These are phyloP conservation scores for Platycnemis pennipes DNA, from an alignment of 2,888 invertebrate genomes.

Conservation along the genomic window DNA sequence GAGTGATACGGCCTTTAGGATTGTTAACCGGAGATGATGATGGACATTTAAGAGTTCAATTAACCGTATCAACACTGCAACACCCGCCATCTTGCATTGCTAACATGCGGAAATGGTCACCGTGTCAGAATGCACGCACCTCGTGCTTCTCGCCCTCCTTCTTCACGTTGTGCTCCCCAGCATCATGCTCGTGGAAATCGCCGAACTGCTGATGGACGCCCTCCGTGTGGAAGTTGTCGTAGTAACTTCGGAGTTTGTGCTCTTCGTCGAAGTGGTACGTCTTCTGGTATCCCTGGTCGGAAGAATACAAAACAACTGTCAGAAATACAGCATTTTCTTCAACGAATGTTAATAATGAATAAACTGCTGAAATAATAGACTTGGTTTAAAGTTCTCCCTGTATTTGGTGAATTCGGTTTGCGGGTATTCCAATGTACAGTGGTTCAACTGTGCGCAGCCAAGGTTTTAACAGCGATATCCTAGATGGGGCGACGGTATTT, in stretches of 20 bases:
- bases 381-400: not conserved
- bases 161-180: conserved; percentile 23
- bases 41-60: too few species aligned
- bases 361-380: not conserved
- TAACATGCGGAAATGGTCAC: too few species aligned
- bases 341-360: not conserved
- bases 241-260: conserved; percentile 46
- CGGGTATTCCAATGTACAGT: not conserved
- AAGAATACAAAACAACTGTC: too few species aligned
- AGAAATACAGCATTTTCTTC: too few species aligned
- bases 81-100: too few species aligned
- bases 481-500: not conserved
- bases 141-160: conserved; percentile 10
- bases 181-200: conserved; percentile 49
- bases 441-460: not conserved
- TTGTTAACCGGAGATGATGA: too few species aligned
- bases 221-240: conserved; percentile 58
- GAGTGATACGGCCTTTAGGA: too few species aligned
- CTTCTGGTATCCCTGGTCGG: conserved; percentile 34
- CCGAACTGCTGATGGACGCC: conserved; percentile 54
- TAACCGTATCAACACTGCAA: too few species aligned
- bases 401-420: not conserved
- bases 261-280: conserved; percentile 48
- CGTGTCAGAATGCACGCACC: too few species aligned
- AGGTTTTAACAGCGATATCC: not conserved